A percentile compares a stretch with the other conserved stretches of the same genome.
phyloP scores from a whole-genome alignment of 2,113 vertebrate genomes.

The Stomatorhinus ivindoensis region DNA sequence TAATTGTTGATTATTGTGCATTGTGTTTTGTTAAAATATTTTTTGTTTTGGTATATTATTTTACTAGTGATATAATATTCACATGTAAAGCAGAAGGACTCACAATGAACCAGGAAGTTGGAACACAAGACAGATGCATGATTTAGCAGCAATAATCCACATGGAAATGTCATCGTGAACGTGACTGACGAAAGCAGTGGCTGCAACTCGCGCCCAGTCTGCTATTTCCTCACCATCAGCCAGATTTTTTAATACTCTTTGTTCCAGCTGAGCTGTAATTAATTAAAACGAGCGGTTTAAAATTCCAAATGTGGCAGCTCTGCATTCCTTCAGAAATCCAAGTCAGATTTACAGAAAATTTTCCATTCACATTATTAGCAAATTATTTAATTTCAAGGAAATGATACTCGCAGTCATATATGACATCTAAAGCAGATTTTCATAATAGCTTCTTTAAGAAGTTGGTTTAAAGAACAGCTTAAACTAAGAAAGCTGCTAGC shows the following conservation, averaged over 20 bases:
- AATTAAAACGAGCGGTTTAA: neutral
- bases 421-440: neutral
- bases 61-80: neutral
- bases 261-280: neutral
- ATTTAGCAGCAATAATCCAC: neutral
- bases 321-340: neutral
- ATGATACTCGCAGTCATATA: neutral
- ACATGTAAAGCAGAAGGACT: neutral
- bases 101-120: neutral
- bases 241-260: neutral
- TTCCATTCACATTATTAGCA: neutral
- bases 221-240: neutral
- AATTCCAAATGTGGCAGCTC: neutral
- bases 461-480: neutral
- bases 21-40: neutral
- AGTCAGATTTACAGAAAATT: neutral
- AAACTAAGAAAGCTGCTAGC: neutral
- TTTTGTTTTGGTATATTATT: neutral
- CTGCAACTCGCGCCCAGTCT: neutral
- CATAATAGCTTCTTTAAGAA: neutral
- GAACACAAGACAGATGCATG: neutral
- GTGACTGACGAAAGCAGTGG: neutral
- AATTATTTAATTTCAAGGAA: neutral
- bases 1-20: neutral
- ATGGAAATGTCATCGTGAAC: neutral